phyloP scores from a whole-genome alignment of 2,113 vertebrate species.

The Plecotus auritus region DNA sequence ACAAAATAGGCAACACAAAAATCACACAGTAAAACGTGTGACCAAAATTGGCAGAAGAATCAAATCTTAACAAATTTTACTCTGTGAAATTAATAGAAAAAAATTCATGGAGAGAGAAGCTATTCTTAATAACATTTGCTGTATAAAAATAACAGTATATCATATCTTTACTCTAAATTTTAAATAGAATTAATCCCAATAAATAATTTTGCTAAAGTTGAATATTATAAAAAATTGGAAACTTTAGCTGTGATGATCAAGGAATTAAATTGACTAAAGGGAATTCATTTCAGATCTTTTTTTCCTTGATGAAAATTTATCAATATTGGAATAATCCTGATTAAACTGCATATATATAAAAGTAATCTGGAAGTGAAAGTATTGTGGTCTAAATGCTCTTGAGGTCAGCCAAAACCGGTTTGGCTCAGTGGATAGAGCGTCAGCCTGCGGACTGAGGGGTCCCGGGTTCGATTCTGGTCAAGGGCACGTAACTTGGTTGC shows the following conservation, averaged over 20 bases:
- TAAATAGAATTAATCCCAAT: slow-evolving; percentile 15
- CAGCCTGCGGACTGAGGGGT: too few relatives aligned
- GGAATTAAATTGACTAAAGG: neutral
- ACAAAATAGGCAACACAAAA: neutral
- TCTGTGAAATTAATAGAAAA: neutral
- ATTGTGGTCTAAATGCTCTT: neutral
- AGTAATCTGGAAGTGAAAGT: neutral
- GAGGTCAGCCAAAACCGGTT: too few relatives aligned
- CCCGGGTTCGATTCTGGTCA: too few relatives aligned
- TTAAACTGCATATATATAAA: neutral
- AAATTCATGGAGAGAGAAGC: neutral
- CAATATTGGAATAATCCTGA: neutral
- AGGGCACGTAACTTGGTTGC: too few relatives aligned
- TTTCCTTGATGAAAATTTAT: neutral
- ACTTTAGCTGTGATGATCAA: neutral
- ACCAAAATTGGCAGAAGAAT: slow-evolving; percentile 6
- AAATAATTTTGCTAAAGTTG: slow-evolving; percentile 20
- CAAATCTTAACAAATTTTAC: neutral
- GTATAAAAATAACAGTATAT: neutral
- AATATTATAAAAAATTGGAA: neutral
- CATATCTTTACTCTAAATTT: neutral
- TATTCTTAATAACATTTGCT: neutral
- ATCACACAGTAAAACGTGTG: neutral
- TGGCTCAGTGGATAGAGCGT: too few relatives aligned
- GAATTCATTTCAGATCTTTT: neutral